phyloP scores from a whole-genome alignment of 2,797 vertebrate species.

The Carcharodon carcharias region DNA sequence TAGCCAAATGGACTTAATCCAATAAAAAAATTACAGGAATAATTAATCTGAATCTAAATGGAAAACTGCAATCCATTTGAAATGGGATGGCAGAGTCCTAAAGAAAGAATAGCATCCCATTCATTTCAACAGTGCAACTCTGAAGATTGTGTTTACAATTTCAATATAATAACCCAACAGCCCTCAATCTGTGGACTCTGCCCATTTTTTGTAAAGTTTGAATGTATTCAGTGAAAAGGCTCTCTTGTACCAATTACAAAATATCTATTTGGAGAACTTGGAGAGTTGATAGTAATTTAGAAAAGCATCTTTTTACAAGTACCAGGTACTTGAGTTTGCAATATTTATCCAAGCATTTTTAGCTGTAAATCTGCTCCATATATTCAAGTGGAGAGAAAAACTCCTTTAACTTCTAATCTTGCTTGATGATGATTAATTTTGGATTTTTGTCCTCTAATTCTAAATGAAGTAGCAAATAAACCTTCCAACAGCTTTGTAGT shows the following conservation, averaged over 20 bases:
- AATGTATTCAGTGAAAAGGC: not conserved
- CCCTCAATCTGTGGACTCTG: not conserved
- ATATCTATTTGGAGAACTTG: not conserved
- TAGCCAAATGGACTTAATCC: not conserved
- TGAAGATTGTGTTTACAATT: not conserved
- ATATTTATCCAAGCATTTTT: not conserved
- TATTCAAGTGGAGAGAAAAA: not conserved
- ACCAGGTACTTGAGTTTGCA: not conserved
- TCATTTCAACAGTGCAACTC: not conserved
- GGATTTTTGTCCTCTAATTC: not conserved
- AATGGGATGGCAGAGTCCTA: not conserved
- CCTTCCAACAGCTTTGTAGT: not conserved
- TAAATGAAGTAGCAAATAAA: not conserved
- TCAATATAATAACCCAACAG: not conserved
- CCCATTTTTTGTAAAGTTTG: not conserved
- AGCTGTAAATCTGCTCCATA: not conserved
- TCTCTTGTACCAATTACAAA: not conserved
- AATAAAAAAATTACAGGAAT: slow-evolving; percentile 19
- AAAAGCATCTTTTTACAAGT: not conserved
- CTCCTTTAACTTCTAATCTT: not conserved
- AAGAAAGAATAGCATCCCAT: not conserved
- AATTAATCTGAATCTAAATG: not conserved
- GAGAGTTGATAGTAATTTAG: not conserved
- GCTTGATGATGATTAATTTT: not conserved
- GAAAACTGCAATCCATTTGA: not conserved